A percentile compares a stretch with the other conserved stretches of the same genome.
These are phyloP conservation scores for Pectinophora gossypiella DNA, from an alignment of 1,140 invertebrate genomes.

Conservation along the genomic window DNA sequence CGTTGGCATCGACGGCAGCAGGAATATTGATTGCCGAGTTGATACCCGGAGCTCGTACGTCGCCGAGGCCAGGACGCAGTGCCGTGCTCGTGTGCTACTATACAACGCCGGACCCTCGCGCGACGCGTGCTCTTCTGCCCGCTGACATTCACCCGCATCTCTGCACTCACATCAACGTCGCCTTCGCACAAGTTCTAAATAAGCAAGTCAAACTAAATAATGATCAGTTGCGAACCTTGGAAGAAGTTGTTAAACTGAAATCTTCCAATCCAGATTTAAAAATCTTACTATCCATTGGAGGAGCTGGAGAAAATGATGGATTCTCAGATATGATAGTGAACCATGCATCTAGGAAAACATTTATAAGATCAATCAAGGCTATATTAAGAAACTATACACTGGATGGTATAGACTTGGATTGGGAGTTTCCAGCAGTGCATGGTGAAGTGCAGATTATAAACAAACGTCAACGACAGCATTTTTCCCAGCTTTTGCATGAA, in stretches of 20 bases:
- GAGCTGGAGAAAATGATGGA: constrained; percentile 77
- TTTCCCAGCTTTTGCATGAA: constrained; percentile 83
- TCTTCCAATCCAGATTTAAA: constrained; percentile 82
- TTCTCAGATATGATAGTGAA: constrained; percentile 83
- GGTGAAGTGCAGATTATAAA: constrained; percentile 1
- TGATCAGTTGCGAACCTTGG: constrained; percentile 63
- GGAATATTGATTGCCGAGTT: not conserved
- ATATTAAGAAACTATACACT: constrained; percentile 79
- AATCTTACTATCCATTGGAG: constrained; percentile 87
- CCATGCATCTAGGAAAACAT: constrained; percentile 81
- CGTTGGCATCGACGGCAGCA: not conserved
- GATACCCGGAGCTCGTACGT: not conserved
- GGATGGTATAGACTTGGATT: constrained; percentile 91
- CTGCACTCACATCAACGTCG: constrained; percentile 90
- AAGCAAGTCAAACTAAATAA: constrained; percentile 74
- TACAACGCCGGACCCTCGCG: constrained; percentile 59
- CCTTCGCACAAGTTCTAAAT: constrained; percentile 82
- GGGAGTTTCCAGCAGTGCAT: constrained; percentile 88
- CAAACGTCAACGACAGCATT: constrained; percentile 80
- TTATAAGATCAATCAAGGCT: constrained; percentile 81
- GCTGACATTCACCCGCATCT: constrained; percentile 79
- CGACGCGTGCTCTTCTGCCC: constrained; percentile 69
- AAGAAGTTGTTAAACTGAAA: constrained; percentile 78
- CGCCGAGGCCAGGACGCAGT: not conserved
- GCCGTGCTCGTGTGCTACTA: constrained; percentile 78